phyloP scores from a whole-genome alignment of 2,113 vertebrate genomes.

The Coryphaenoides rupestris region DNA sequence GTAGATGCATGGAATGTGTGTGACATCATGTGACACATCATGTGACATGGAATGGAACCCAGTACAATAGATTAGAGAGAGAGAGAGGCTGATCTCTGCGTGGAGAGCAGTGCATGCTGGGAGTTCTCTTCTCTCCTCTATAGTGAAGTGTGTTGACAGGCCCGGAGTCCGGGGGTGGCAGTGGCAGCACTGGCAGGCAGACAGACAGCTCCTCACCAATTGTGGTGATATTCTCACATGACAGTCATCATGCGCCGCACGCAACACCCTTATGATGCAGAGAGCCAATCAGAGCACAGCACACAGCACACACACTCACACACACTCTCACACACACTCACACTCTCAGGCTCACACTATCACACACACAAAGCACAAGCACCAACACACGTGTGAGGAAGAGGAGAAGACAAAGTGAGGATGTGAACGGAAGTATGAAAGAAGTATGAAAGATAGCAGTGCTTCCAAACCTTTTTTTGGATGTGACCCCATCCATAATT shows the following conservation, averaged over 20 bases:
- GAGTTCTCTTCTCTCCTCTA: neutral
- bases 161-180: constrained; percentile 28
- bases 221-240: constrained; percentile 69
- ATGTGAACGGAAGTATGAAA: constrained; percentile 2
- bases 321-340: constrained; percentile 9
- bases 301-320: constrained; percentile 1
- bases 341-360: neutral
- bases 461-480: too few relatives aligned
- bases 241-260: constrained; percentile 62
- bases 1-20: too few relatives aligned
- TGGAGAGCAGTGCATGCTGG: too few relatives aligned
- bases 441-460: constrained; percentile 40
- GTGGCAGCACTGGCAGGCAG: constrained; percentile 23
- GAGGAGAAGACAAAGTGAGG: constrained; percentile 1
- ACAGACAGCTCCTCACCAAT: constrained; percentile 51
- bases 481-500: too few relatives aligned
- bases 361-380: neutral
- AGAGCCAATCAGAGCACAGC: constrained; percentile 26
- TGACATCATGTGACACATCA: too few relatives aligned
- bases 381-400: constrained; percentile 12
- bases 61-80: neutral
- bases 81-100: too few relatives aligned
- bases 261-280: constrained; percentile 54
- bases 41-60: neutral
- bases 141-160: constrained; percentile 23